Conservation (phyloP, 2,113 vertebrate species). For the Lanius collurio region DNA sequence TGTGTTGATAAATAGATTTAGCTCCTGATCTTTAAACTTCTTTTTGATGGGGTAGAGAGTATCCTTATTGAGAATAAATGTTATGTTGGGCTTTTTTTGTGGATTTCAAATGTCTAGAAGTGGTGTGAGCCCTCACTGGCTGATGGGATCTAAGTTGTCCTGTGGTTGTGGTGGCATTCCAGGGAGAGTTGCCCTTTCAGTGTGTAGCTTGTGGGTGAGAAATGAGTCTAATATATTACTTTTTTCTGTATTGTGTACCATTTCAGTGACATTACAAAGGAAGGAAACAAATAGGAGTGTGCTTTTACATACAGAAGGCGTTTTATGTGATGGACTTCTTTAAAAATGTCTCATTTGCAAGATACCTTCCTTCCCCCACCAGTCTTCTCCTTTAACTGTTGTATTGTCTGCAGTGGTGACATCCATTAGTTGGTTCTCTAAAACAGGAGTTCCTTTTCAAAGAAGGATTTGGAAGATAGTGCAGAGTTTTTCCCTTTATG, state of each 20-base stretch:
- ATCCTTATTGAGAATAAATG: background rate
- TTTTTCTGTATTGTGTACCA: background rate
- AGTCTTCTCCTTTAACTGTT: background rate
- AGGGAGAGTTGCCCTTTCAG: background rate
- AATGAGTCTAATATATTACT: background rate
- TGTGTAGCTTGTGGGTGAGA: background rate
- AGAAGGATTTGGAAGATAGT: background rate
- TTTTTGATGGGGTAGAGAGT: background rate
- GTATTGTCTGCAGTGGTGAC: background rate
- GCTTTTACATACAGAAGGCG: background rate
- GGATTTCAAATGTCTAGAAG: background rate
- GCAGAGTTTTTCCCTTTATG: background rate
- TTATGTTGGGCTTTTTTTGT: background rate
- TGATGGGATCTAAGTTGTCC: background rate
- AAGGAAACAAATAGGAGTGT: background rate
- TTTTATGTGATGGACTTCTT: background rate
- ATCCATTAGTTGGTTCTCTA: background rate
- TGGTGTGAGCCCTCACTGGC: background rate
- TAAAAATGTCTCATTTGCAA: background rate
- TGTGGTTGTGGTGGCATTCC: background rate
- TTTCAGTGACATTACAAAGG: background rate
- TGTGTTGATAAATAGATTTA: background rate
- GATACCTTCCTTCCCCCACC: background rate
- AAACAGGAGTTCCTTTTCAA: background rate
- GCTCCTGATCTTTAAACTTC: background rate